Evolutionary conservation across 2,113 vertebrate genomes (phyloP), one percentile per base, ranked within the genome.

Genomic region (Syrmaticus mikado): DNA sequence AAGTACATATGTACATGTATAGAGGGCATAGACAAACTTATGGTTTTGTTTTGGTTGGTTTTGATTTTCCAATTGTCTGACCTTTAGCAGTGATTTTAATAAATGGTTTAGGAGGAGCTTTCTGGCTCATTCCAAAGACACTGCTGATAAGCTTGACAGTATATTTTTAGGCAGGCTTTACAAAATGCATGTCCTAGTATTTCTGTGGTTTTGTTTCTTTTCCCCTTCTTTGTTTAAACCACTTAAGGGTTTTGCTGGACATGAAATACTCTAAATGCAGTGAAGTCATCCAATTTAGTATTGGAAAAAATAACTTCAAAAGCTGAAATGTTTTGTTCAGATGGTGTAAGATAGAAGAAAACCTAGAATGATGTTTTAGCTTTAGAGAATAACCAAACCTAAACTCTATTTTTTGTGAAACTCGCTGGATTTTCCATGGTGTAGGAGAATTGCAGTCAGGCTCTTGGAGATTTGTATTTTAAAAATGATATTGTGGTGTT

Each of bases 401-500:
- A 38, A 4, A 17, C 13, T 32, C 8, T 43, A n/a, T 57, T 70
- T 53, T 50, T 36, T 17, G 46, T 64, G 58, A 66, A 20, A 41
- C n/a, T 62, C 38, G 18, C 48, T 36, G n/a, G 28, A 24, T 45
- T 14, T 79, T 46, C 27, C 7, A 20, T 60, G 10, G 11, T 74
- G 34, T 28, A 13, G 62, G 30, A 48, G 38, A 10, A 28, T n/a
- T 80, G 43, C 11, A n/a, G 1, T 68, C 36, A 43, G 36, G 17
- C 55, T 32, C 11, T 52, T 15, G 12, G 20, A 62, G 36, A 10
- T 38, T 20, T 9, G 6, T 34, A 11, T 32, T 68, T 68, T 21
- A 80, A 30, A 75, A 62, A n/a, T 0, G 4, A 38, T 45, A 1
- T 1, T 3, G 5, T 38, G 3, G 8, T 34, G 66, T 48, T 46